These are phyloP conservation scores for Calonectris borealis DNA, from an alignment of 2,113 vertebrate species.

Conservation along the genomic window DNA sequence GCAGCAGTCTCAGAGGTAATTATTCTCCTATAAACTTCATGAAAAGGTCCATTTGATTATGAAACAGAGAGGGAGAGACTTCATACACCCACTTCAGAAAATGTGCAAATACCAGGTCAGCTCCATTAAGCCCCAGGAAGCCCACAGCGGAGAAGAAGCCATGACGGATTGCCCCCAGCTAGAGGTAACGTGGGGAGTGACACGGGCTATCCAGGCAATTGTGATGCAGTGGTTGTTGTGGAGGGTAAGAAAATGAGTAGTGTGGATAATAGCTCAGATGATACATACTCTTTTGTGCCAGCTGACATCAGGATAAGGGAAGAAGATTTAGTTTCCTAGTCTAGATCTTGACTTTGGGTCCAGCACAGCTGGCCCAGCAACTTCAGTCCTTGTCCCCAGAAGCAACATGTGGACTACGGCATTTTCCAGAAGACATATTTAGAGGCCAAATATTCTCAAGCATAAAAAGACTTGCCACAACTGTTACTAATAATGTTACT, in stretches of 20 bases:
- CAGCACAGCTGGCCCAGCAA: not conserved
- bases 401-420: not conserved
- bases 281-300: not conserved
- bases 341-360: not conserved
- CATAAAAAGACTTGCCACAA: not conserved
- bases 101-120: not conserved
- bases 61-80: not conserved
- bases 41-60: not conserved
- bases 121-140: not conserved
- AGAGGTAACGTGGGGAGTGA: not conserved
- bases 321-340: not conserved
- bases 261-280: not conserved
- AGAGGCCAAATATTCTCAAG: not conserved
- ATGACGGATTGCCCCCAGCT: fast-evolving
- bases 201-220: not conserved
- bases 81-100: not conserved
- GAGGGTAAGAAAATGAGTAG: not conserved
- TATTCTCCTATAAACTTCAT: not conserved
- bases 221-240: not conserved
- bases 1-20: not conserved
- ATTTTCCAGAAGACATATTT: not conserved
- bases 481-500: not conserved
- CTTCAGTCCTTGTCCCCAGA: not conserved
- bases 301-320: not conserved
- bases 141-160: not conserved